Evolutionary conservation across 2,797 vertebrate species (phyloP), one percentile per base, ranked within the genome.

Genomic region (Ciconia nigra): DNA sequence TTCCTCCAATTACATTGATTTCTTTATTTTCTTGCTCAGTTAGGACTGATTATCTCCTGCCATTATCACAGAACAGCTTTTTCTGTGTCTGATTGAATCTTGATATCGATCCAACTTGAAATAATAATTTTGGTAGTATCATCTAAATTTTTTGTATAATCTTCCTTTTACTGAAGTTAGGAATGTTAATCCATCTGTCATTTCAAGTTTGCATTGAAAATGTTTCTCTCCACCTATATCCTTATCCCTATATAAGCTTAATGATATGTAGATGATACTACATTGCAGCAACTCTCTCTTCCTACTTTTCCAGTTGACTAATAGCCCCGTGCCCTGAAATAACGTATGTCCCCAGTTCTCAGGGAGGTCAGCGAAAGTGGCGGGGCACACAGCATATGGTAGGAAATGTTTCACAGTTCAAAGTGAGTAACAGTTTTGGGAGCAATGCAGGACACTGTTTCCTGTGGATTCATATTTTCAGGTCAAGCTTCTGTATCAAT

Each of bases 11-110:
- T 92, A 54, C 41, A 83, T 37, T 59, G 57, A 66, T 88, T 88
- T 59, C 31, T 73, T 70, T 94, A 19, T 96, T 89, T 91, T 89
- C 52, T 88, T 65, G 11, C 21, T 87, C 37, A 29, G 73, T 83
- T 72, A 59, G 77, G 52, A 39, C 52, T 66, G 44, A 63, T 39
- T 55, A 52, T 57, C 46, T 93, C 67, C 41, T 55, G 17, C 16
- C 6, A 3, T 72, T 52, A 20, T 70, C 52, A 57, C 29, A 8
- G 47, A 83, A n/a, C 51, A 80, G 31, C 13, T 70, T 87, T 88
- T 55, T 37, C n/a, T 52, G 18, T 62, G 33, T 57, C 72, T 78
- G 49, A 67, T 10, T 78, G 62, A 83, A 73, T 72, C 51, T 63
- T 89, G 29, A 37, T 87, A 78, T 49, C 72, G 59, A 90, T 72